phyloP scores from a whole-genome alignment of 1,140 invertebrate species.

The Nymphalis io region DNA sequence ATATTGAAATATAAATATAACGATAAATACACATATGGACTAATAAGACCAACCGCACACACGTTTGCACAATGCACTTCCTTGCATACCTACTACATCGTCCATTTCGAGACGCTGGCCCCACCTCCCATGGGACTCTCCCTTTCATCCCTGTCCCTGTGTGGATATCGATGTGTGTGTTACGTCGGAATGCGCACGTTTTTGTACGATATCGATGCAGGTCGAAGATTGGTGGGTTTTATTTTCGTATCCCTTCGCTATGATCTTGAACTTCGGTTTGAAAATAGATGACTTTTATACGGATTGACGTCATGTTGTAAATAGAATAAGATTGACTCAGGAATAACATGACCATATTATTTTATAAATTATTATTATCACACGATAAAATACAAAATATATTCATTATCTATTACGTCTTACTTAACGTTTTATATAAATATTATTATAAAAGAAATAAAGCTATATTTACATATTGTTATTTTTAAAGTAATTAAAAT shows the following conservation, averaged over 20 bases:
- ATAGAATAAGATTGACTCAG: neutral
- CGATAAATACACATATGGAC: too few species aligned
- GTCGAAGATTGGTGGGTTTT: constrained; percentile 51
- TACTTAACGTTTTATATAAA: too few species aligned
- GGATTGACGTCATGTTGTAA: neutral
- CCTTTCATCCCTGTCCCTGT: constrained; percentile 57
- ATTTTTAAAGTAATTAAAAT: too few species aligned
- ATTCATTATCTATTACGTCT: too few species aligned
- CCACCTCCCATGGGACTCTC: constrained; percentile 79
- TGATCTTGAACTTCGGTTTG: constrained; percentile 46
- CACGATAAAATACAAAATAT: too few species aligned
- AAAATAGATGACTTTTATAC: constrained; percentile 24
- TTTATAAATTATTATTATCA: too few species aligned
- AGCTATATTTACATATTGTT: too few species aligned
- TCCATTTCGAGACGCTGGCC: constrained; percentile 76
- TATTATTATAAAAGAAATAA: too few species aligned
- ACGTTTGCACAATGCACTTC: constrained; percentile 66
- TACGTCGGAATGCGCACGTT: constrained; percentile 35
- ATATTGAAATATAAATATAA: too few species aligned
- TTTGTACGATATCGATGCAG: constrained; percentile 42
- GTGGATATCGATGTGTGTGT: constrained; percentile 43
- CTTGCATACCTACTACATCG: constrained; percentile 75
- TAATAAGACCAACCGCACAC: neutral
- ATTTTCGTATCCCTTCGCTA: constrained; percentile 47
- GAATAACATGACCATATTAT: too few species aligned